These are phyloP conservation scores for Salpingus planirostris DNA, from an alignment of 2,888 invertebrate species.

Conservation along the genomic window DNA sequence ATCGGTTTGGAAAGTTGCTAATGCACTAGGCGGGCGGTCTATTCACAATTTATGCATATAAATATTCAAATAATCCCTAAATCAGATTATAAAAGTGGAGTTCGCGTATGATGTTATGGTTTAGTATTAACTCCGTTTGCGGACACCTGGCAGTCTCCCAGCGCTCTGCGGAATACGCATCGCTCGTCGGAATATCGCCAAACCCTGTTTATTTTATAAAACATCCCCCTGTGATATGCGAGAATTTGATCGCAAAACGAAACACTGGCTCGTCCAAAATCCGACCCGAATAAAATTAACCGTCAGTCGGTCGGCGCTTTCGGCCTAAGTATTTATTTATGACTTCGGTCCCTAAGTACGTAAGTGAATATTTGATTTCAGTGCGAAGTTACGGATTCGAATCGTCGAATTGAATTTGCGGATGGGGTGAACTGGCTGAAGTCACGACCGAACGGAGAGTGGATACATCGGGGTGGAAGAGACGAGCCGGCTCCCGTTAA, in stretches of 20 bases:
- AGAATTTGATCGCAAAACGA: constrained; percentile 1
- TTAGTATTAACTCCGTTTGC: constrained; percentile 36
- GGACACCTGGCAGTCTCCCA: constrained; percentile 31
- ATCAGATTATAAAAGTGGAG: constrained; percentile 42
- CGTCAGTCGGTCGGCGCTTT: too few species aligned
- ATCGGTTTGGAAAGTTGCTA: constrained; percentile 37
- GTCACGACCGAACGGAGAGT: constrained; percentile 18
- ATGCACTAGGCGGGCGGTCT: constrained; percentile 36
- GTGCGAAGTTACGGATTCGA: constrained; percentile 12
- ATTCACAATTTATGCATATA: constrained; percentile 39
- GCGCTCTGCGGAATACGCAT: constrained; percentile 14
- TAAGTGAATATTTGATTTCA: not conserved
- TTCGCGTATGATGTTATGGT: constrained; percentile 41
- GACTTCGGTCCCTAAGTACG: too few species aligned
- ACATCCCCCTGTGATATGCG: constrained; percentile 10
- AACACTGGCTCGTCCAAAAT: too few species aligned
- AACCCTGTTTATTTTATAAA: constrained; percentile 16
- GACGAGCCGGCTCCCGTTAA: constrained; percentile 31
- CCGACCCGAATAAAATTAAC: too few species aligned
- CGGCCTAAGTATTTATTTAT: too few species aligned
- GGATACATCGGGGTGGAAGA: constrained; percentile 18
- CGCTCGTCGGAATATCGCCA: constrained; percentile 6
- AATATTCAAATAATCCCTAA: constrained; percentile 42
- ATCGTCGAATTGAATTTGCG: constrained; percentile 21
- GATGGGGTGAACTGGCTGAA: constrained; percentile 22